Evolutionary conservation across 1,140 invertebrate species (phyloP).

Genomic region (Procambarus virginalis): DNA sequence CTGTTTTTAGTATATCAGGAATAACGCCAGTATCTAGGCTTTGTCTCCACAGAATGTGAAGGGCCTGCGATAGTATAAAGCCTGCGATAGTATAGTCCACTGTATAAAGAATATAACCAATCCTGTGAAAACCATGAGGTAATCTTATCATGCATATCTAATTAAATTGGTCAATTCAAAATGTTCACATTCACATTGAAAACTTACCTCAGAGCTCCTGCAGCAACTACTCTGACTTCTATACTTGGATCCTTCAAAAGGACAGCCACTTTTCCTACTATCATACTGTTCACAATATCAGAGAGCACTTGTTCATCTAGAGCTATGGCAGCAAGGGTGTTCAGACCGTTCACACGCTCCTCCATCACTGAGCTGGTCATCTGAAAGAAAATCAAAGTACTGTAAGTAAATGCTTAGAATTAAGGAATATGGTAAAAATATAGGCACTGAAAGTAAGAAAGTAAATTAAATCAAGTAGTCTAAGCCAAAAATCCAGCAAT

Average conservation of each 20-base stretch:
- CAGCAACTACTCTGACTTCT: constrained; percentile 69
- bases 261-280: constrained; percentile 68
- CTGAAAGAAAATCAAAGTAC: constrained; percentile 19
- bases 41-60: too few species aligned
- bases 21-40: too few species aligned
- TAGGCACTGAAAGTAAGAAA: not conserved
- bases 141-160: too few species aligned
- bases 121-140: too few species aligned
- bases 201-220: constrained; percentile 71
- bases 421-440: not conserved
- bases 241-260: constrained; percentile 70
- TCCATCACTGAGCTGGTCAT: constrained; percentile 68
- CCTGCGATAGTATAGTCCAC: too few species aligned
- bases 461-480: too few species aligned
- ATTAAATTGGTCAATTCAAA: too few species aligned
- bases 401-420: not conserved
- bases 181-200: not conserved
- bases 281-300: constrained; percentile 55
- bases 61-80: too few species aligned
- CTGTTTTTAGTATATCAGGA: too few species aligned
- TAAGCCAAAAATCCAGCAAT: not conserved
- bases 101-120: too few species aligned
- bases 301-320: constrained; percentile 50
- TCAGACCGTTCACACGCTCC: constrained; percentile 70
- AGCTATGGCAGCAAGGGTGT: constrained; percentile 69